Evolutionary conservation across 2,888 invertebrate species (phyloP).

Genomic region (Platerodrilus igneus): DNA sequence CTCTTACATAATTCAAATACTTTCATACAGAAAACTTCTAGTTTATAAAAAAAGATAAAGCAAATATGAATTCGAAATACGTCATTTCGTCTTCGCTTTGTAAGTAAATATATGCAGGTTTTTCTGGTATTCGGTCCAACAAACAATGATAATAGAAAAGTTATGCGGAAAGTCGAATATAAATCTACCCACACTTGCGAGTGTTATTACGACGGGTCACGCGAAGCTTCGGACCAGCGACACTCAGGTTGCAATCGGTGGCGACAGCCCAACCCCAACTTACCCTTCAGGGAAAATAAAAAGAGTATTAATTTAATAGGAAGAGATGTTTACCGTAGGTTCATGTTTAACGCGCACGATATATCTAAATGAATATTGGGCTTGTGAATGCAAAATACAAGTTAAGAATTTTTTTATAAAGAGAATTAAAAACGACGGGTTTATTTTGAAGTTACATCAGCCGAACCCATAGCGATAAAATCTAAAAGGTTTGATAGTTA

Average conservation of each 20-base stretch:
- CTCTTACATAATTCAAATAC: no score
- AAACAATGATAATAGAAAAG: conserved; percentile 46
- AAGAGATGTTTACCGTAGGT: no score
- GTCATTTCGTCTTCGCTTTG: conserved; percentile 25
- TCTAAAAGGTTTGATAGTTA: no score
- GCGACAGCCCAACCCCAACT: conserved; percentile 16
- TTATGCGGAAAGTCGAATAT: conserved; percentile 41
- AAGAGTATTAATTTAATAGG: neutral
- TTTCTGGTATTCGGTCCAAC: conserved; percentile 42
- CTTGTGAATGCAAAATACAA: no score
- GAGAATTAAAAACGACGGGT: no score
- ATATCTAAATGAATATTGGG: no score
- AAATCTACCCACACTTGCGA: conserved; percentile 44
- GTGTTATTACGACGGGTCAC: conserved; percentile 43
- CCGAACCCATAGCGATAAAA: no score
- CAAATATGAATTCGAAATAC: conserved; percentile 17
- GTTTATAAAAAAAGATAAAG: no score
- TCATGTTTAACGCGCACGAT: no score
- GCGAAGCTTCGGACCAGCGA: conserved; percentile 30
- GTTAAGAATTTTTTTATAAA: no score
- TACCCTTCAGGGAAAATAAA: conserved; percentile 15
- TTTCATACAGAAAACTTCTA: no score
- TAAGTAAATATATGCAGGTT: conserved; percentile 34
- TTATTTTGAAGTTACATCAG: no score
- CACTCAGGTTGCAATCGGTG: conserved; percentile 18